Percentiles rank a stretch among this genome's conserved stretches.
Conservation (phyloP, 1,140 invertebrate genomes). For the Ceratoteleas bidentatus region DNA sequence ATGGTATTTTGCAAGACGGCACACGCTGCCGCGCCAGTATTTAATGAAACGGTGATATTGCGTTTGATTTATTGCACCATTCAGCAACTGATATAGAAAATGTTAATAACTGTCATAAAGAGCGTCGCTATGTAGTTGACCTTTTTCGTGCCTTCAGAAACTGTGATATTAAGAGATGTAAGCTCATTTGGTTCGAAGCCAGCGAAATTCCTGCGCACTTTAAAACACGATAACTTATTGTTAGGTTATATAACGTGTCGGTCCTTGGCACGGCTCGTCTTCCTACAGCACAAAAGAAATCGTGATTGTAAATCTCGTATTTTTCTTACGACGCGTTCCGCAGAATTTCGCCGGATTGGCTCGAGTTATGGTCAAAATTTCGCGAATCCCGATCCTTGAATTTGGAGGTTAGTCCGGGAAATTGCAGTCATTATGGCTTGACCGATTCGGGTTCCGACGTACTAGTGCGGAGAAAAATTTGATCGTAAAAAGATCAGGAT, state of each 20-base stretch:
- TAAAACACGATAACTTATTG: constrained; percentile 65
- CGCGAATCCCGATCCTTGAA: neutral
- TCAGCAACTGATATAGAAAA: constrained; percentile 60
- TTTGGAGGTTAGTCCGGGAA: neutral
- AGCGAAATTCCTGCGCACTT: constrained; percentile 58
- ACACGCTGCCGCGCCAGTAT: constrained; percentile 25
- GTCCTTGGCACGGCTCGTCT: constrained; percentile 55
- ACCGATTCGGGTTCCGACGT: neutral
- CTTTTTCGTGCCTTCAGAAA: constrained; percentile 59
- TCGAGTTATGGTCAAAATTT: constrained; percentile 13
- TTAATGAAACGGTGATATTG: constrained; percentile 57
- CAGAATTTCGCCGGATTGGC: constrained; percentile 6
- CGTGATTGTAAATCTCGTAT: constrained; percentile 47
- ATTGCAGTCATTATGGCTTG: neutral
- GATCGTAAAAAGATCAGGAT: no score
- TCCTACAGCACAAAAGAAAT: constrained; percentile 51
- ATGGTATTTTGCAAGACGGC: constrained; percentile 46
- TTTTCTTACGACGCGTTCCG: constrained; percentile 30
- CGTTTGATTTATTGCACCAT: constrained; percentile 60
- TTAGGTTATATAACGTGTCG: constrained; percentile 59
- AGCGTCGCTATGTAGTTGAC: constrained; percentile 55
- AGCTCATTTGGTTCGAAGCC: constrained; percentile 62
- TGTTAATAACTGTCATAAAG: constrained; percentile 63
- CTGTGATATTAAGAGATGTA: constrained; percentile 61
- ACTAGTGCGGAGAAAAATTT: neutral